These are phyloP conservation scores for Melanotaenia duboulayi DNA, from an alignment of 2,113 vertebrate genomes.

Conservation along the genomic window DNA sequence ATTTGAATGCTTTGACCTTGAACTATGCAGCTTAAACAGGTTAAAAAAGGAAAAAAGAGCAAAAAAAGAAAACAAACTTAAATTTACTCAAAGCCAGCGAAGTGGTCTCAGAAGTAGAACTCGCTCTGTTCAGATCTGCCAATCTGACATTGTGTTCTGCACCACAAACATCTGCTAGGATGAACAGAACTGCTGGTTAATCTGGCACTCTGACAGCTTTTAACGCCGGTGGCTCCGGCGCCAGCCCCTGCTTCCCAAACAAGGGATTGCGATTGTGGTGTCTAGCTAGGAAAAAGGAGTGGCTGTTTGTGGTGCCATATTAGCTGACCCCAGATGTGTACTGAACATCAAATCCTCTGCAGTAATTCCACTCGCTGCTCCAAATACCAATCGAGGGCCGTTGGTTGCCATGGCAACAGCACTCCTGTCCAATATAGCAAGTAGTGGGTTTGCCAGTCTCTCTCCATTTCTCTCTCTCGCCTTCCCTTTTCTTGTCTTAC, in stretches of 20 bases:
- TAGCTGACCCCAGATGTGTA: constrained; percentile 84
- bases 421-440: constrained; percentile 82
- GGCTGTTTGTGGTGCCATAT: constrained; percentile 67
- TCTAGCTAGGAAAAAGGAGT: constrained; percentile 32
- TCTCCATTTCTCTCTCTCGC: constrained; percentile 31
- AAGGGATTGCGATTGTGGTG: constrained; percentile 39
- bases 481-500: constrained; percentile 23
- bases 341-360: constrained; percentile 83
- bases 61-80: background rate
- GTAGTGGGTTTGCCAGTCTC: constrained; percentile 71
- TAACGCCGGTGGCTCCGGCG: constrained; percentile 14
- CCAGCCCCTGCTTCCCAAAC: constrained; percentile 44
- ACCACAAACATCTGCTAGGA: constrained; percentile 52
- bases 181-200: constrained; percentile 37
- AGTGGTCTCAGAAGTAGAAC: constrained; percentile 4
- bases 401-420: constrained; percentile 84
- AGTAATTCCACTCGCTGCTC: constrained; percentile 84
- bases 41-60: background rate
- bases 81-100: constrained; percentile 12
- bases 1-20: constrained; percentile 16
- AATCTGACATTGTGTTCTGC: constrained; percentile 18
- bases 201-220: constrained; percentile 50
- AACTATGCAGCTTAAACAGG: constrained; percentile 5
- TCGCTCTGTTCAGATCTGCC: constrained; percentile 34
- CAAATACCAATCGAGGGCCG: constrained; percentile 82